Evolutionary conservation across 2,888 invertebrate species (phyloP), one percentile per base, ranked within the genome.

Genomic region (Melikaiella ostensackeni): DNA sequence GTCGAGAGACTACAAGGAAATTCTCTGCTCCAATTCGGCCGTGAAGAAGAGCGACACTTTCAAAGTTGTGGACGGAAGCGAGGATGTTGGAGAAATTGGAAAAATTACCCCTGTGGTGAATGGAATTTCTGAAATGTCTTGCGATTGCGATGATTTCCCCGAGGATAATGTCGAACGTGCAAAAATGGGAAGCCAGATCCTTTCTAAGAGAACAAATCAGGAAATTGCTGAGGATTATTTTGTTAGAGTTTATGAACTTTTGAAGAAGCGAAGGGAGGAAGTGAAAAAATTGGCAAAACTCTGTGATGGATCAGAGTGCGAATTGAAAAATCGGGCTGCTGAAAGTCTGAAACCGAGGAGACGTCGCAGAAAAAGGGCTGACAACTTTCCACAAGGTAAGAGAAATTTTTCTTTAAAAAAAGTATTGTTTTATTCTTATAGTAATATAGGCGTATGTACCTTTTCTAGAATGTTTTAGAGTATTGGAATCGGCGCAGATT

Each of bases 31-130:
- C 0, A 84, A 86, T 19, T 88, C 89, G 11, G 89, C 86, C 59
- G 89, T 90, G 33, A 90, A 89, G 83, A 90, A 90, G 74, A 90
- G 88, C 75, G 86, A 88, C 62, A 90, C 89, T 8, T 90, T 90
- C 75, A 89, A 88, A 78, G 84, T 90, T 50, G 85, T 90, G 16
- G 87, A 90, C 50, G 90, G 89, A 8, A 87, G 87, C 74, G 89
- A 89, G 59, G 75, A 77, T 11, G 79, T 80, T 11, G 79, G 76
- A 6, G 78, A 82, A 46, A 46, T 24, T 8, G 19, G 27, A 19
- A 9, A 66, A 46, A 76, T 74, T 27, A 19, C 13, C 13, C 24
- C 64, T 16, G 35, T 16, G 16, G 75, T 78, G n/a, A 57, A 79
- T 42, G 64, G 50, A 19, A 13, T n/a, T 21, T 19, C 27, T 19